Percentiles rank a stretch among this genome's conserved stretches.
These are phyloP conservation scores for Chloebia gouldiae DNA, from an alignment of 2,113 vertebrate species.

Conservation along the genomic window DNA sequence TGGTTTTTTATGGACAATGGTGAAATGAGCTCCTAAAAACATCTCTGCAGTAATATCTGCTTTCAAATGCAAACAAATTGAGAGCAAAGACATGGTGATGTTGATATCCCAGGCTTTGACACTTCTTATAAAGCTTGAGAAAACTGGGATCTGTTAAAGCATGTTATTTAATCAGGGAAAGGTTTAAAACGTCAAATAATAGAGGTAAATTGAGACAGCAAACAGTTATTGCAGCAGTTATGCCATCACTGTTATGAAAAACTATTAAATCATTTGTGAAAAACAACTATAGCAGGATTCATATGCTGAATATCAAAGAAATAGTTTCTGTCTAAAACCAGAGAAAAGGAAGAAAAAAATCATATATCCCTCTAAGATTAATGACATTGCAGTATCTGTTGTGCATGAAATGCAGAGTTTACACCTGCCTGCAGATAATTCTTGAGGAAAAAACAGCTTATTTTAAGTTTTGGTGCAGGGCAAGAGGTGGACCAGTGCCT, in stretches of 20 bases:
- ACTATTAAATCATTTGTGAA: neutral
- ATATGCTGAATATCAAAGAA: neutral
- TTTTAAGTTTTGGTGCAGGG: neutral
- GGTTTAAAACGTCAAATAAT: neutral
- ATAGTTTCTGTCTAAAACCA: neutral
- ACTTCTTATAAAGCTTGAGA: neutral
- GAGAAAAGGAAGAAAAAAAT: neutral
- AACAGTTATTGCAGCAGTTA: neutral
- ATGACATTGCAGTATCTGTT: neutral
- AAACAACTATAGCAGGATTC: neutral
- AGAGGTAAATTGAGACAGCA: neutral
- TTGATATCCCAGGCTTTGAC: neutral
- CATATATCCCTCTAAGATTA: neutral
- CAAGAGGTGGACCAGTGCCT: neutral
- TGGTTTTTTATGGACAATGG: neutral
- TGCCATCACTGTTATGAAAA: neutral
- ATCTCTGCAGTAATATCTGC: neutral
- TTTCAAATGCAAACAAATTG: neutral
- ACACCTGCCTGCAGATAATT: neutral
- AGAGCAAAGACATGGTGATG: neutral
- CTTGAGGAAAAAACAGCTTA: neutral
- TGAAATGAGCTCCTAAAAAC: neutral
- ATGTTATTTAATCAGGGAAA: neutral
- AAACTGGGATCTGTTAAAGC: neutral
- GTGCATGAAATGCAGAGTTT: neutral